Base-by-base conservation (phyloP, 2,888 invertebrate genomes). In the Dendrolimus houi region DNA sequence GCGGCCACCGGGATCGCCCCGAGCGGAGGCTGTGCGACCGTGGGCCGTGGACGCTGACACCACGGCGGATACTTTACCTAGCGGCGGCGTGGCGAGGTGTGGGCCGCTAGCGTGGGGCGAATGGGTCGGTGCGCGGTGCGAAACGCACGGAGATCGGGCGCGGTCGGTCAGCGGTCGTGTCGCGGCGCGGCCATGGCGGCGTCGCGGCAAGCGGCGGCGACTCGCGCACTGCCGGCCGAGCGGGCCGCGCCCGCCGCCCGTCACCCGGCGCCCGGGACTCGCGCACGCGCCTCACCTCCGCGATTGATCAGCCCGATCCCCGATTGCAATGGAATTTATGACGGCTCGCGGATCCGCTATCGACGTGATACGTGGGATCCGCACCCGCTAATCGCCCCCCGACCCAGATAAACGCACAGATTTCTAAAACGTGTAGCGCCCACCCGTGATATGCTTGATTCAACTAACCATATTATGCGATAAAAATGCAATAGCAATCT, bases 251-350 rank as follows among this genome's bases (percentile, higher is more conserved):
- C 67, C 63, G 63, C 64, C 66, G 62, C 70, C 66, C 67, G 64
- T 67, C 68, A 71, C 69, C 73, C 70, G 71, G 71, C 69, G 72
- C 70, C 68, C 69, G 70, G 68, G 65, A 65, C 73, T 67, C 71
- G 69, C 70, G 62, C 67, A 65, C 68, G 68, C 70, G 55, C 58
- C 13, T 58, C 57, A 52, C 57, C 57, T 56, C 63, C 58, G 56
- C 61, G 63, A 87, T 87, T 87, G 87, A 87, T 87, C 88, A 87
- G 83, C 81, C 81, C 79, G 83, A 84, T 83, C 83, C 85, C 74
- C 82, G 83, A 85, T 85, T 84, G 85, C 85, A 83, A 85, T 85
- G 79, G 86, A 87, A 87, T 87, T 87, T 87, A 88, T 86, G 85
- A 87, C 83, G 83, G 81, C 73, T 82, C 83, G 84, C 81, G 81